These are phyloP conservation scores for Chrysomela aeneicollis DNA, from an alignment of 2,888 invertebrate genomes.

Conservation along the genomic window DNA sequence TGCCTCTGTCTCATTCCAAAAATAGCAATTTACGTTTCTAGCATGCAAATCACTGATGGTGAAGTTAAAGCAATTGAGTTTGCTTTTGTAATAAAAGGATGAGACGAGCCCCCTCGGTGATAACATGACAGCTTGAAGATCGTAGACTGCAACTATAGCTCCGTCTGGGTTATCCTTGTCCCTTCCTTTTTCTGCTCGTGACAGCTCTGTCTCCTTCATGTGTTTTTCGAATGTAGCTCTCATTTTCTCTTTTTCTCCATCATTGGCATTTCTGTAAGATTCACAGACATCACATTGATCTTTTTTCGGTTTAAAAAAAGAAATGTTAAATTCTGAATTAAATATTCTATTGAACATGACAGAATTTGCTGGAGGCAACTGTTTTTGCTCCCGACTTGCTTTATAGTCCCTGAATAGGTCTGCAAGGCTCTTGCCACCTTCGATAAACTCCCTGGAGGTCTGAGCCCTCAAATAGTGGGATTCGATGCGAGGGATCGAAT, in stretches of 20 bases:
- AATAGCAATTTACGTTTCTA: constrained; percentile 44
- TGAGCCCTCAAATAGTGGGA: too few relatives aligned
- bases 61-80: constrained; percentile 48
- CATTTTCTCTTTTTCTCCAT: constrained; percentile 10
- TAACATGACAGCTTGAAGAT: constrained; percentile 45
- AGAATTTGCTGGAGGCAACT: constrained; percentile 6
- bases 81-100: constrained; percentile 46
- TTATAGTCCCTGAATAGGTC: constrained; percentile 15
- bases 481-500: too few relatives aligned
- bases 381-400: constrained; percentile 1
- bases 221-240: constrained; percentile 20
- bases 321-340: constrained; percentile 22
- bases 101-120: constrained; percentile 40
- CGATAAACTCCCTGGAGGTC: constrained; percentile 23
- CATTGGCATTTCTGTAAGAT: constrained; percentile 11
- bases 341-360: constrained; percentile 19
- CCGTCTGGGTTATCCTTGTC: constrained; percentile 14
- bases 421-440: constrained; percentile 14
- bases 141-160: constrained; percentile 21
- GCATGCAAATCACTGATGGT: constrained; percentile 44
- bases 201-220: constrained; percentile 21
- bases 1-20: constrained; percentile 48
- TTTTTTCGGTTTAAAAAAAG: constrained; percentile 24
- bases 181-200: constrained; percentile 22
- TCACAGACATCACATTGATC: constrained; percentile 27